These are phyloP conservation scores for Nixonia krombeini DNA, from an alignment of 1,140 invertebrate genomes.

Conservation along the genomic window DNA sequence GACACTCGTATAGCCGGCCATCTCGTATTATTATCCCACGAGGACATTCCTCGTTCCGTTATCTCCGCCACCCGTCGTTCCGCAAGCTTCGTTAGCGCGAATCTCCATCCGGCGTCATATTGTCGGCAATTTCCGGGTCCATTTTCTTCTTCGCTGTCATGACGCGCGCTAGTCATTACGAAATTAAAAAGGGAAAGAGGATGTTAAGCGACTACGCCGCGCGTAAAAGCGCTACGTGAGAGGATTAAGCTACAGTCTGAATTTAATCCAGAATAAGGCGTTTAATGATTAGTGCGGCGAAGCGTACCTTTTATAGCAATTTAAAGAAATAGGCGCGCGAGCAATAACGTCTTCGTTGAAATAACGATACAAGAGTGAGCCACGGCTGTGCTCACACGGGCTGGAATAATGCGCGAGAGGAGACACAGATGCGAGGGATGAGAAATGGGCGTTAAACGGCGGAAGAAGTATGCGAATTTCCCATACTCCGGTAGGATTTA, in stretches of 20 bases:
- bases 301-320: too few species aligned
- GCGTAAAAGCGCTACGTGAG: too few species aligned
- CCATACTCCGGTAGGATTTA: conserved; percentile 34
- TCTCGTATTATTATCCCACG: conserved; percentile 44
- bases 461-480: conserved; percentile 49
- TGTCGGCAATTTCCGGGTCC: conserved; percentile 14
- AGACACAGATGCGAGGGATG: too few species aligned
- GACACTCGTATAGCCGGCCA: conserved; percentile 13
- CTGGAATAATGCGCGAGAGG: too few species aligned
- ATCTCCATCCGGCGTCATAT: conserved; percentile 25
- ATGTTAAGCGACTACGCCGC: conserved; percentile 6
- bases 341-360: too few species aligned
- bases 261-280: too few species aligned
- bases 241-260: too few species aligned
- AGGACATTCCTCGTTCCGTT: conserved; percentile 50
- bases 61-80: conserved; percentile 49
- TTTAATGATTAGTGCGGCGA: too few species aligned
- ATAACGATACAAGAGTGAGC: too few species aligned
- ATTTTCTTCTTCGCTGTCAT: conserved; percentile 11
- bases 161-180: conserved; percentile 11
- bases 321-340: too few species aligned
- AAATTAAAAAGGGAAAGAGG: conserved; percentile 14
- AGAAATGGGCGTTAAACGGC: conserved; percentile 44
- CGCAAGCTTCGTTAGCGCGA: conserved; percentile 25
- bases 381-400: too few species aligned